Conservation (phyloP, 2,888 invertebrate genomes). For the Rapana venosa region DNA sequence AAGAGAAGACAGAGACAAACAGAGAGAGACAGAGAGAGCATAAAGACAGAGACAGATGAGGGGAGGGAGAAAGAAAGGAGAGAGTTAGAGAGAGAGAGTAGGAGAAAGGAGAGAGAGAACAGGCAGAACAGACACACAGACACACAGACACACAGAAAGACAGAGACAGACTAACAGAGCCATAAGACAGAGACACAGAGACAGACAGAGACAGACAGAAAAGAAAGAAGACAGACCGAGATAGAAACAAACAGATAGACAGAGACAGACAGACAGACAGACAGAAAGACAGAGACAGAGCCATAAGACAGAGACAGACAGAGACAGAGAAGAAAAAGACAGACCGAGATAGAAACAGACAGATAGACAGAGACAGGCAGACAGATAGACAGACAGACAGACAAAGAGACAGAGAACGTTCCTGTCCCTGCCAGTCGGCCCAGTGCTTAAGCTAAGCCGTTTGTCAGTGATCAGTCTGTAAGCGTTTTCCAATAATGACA, state of each 20-base stretch:
- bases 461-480: slow-evolving; percentile 13
- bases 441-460: background rate
- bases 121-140: no score
- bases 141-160: background rate
- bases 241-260: background rate
- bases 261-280: background rate
- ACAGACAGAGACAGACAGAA: background rate
- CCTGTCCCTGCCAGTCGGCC: background rate
- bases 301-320: background rate
- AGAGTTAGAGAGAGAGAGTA: no score
- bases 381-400: background rate
- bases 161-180: background rate
- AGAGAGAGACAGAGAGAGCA: background rate
- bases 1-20: no score
- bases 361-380: background rate
- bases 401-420: background rate
- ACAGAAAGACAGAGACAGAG: background rate
- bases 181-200: no score
- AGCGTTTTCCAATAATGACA: slow-evolving; percentile 14
- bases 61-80: no score
- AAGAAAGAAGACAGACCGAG: background rate
- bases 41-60: background rate
- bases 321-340: background rate
- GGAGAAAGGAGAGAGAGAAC: no score
- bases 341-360: background rate